A percentile compares a stretch with the other conserved stretches of the same genome.
phyloP scores from a whole-genome alignment of 2,113 vertebrate species.

The Brachypteracias leptosomus region DNA sequence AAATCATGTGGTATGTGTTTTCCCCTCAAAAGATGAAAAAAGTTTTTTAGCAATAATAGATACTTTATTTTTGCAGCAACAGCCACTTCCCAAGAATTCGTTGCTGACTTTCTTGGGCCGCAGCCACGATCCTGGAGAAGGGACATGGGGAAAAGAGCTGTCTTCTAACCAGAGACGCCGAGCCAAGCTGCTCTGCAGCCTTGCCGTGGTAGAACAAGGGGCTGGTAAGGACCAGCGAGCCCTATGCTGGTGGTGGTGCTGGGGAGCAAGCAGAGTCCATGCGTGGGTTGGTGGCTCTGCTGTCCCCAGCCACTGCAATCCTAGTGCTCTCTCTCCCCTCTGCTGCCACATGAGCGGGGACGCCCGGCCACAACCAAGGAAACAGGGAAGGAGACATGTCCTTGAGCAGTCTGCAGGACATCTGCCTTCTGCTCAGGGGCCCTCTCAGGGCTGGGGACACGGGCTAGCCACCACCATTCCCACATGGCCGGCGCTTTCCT shows the following conservation, averaged over 20 bases:
- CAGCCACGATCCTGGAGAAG: not conserved
- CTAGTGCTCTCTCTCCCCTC: not conserved
- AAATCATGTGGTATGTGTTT: slow-evolving; percentile 80
- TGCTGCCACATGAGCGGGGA: not conserved
- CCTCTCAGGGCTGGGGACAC: fast-evolving
- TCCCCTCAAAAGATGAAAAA: slow-evolving; percentile 78
- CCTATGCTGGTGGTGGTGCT: fast-evolving
- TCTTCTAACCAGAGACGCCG: not conserved
- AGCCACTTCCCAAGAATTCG: slow-evolving; percentile 67
- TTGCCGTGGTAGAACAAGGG: fast-evolving
- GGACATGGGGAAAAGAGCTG: not conserved
- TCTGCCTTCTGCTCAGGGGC: not conserved
- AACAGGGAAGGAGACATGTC: not conserved
- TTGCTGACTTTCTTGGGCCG: slow-evolving; percentile 51
- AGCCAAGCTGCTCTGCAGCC: not conserved
- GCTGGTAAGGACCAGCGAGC: not conserved
- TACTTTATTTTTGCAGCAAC: slow-evolving; percentile 74
- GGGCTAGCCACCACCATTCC: fast-evolving
- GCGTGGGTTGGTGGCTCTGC: fast-evolving
- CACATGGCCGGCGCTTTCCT: not conserved
- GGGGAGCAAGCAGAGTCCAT: not conserved
- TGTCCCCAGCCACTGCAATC: not conserved
- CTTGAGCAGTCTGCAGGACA: not conserved
- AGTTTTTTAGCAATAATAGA: slow-evolving; percentile 71
- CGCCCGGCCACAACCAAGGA: fast-evolving